A percentile compares a stretch with the other conserved stretches of the same genome.
Evolutionary conservation across 2,113 vertebrate species (phyloP).

Genomic region (Eublepharis macularius): DNA sequence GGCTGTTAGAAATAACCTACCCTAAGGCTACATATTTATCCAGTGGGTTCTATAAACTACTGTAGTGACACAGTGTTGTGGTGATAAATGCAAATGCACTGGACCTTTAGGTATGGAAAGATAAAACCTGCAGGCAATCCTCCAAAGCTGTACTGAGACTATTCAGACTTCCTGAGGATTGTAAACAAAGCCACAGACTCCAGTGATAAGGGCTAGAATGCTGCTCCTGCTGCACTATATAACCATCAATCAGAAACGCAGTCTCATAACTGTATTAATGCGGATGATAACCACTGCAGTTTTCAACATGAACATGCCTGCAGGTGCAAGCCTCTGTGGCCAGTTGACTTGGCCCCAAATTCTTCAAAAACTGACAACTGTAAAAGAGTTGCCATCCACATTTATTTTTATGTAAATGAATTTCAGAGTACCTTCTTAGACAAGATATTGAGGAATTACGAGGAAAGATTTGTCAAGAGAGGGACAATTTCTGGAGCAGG

Average conservation of each 20-base stretch:
- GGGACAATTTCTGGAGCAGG: too few relatives aligned
- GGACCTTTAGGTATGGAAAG: neutral
- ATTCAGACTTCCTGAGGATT: neutral
- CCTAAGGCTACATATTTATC: neutral
- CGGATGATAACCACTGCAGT: neutral
- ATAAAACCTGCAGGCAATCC: slow-evolving; percentile 12
- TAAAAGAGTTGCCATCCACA: neutral
- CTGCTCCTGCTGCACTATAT: too few relatives aligned
- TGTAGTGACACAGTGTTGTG: neutral
- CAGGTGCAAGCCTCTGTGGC: neutral
- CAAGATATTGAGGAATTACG: neutral
- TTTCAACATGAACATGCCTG: neutral
- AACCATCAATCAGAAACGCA: neutral
- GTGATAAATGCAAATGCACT: neutral
- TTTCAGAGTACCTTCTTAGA: neutral
- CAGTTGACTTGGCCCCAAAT: neutral
- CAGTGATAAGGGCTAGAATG: neutral
- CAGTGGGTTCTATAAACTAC: neutral
- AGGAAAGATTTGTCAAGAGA: neutral
- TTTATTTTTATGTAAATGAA: neutral
- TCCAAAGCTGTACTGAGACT: neutral
- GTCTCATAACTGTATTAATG: neutral
- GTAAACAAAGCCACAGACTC: slow-evolving; percentile 15
- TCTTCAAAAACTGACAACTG: neutral
- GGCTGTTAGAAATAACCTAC: neutral